A percentile compares a stretch with the other conserved stretches of the same genome.
Conservation (phyloP, 2,888 invertebrate genomes). For the Macaria liturata region DNA sequence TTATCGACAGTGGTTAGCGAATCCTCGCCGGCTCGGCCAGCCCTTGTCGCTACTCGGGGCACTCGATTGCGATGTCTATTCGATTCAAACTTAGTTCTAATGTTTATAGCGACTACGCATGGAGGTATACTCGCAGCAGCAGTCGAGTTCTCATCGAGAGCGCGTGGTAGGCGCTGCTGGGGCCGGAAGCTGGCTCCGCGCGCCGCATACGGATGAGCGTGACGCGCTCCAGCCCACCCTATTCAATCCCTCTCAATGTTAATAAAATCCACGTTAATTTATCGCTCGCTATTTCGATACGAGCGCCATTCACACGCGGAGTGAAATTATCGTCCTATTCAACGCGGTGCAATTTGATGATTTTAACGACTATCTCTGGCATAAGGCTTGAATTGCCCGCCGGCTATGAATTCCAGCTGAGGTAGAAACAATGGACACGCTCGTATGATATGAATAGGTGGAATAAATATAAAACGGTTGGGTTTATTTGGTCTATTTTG, state of each 20-base stretch:
- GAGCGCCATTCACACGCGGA: constrained; percentile 15
- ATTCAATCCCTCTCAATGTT: constrained; percentile 36
- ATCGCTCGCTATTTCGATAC: constrained; percentile 32
- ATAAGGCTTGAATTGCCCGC: constrained; percentile 57
- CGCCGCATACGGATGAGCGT: constrained; percentile 74
- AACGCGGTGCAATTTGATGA: constrained; percentile 49
- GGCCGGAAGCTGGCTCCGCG: constrained; percentile 75
- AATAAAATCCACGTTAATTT: constrained; percentile 51
- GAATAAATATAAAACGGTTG: constrained; percentile 70
- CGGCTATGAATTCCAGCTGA: constrained; percentile 71
- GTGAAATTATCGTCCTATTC: constrained; percentile 21
- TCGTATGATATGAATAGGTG: constrained; percentile 72
- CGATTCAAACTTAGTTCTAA: constrained; percentile 6
- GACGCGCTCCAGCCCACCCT: constrained; percentile 55
- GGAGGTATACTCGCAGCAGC: no score
- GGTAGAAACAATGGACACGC: constrained; percentile 72
- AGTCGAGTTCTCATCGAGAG: constrained; percentile 39
- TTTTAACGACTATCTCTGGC: constrained; percentile 57
- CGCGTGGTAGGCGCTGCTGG: constrained; percentile 42
- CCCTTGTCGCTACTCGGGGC: constrained; percentile 31
- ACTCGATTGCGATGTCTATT: constrained; percentile 10
- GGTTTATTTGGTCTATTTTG: constrained; percentile 77
- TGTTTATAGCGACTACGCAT: background rate
- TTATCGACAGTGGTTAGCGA: constrained; percentile 62
- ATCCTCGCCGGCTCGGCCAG: constrained; percentile 46